These are phyloP conservation scores for Gymnogyps californianus DNA, from an alignment of 2,113 vertebrate species.

Conservation along the genomic window DNA sequence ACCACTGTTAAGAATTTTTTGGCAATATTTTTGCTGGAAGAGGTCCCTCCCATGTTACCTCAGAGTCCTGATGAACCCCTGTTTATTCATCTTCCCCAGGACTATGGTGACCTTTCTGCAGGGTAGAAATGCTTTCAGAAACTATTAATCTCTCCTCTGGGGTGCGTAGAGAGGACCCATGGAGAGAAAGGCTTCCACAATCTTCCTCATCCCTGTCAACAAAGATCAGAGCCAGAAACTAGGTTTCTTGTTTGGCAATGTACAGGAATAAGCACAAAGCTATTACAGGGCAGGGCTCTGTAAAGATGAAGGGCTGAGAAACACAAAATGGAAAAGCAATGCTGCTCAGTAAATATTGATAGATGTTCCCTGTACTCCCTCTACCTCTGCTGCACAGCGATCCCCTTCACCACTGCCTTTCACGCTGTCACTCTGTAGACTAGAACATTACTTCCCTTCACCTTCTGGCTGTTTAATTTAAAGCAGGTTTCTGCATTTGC, in stretches of 20 bases:
- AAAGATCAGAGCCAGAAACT: conserved; percentile 9
- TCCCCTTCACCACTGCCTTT: background rate
- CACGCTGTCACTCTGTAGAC: background rate
- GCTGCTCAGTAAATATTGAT: conserved; percentile 58
- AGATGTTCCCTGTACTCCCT: conserved; percentile 7
- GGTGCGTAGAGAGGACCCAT: background rate
- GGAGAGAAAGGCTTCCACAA: conserved; percentile 12
- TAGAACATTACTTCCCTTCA: background rate
- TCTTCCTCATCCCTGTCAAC: conserved; percentile 38
- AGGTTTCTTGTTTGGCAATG: background rate
- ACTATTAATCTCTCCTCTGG: conserved; percentile 17
- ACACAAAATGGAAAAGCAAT: conserved; percentile 22
- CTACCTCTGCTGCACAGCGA: background rate
- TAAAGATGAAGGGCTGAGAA: conserved; percentile 18
- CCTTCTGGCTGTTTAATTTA: conserved; percentile 13
- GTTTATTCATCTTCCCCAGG: background rate
- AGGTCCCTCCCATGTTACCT: background rate
- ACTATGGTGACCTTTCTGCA: conserved; percentile 34
- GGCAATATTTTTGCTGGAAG: conserved; percentile 8
- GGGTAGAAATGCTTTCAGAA: conserved; percentile 51
- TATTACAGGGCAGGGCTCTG: conserved; percentile 8
- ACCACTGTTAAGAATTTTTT: background rate
- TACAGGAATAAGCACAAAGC: conserved; percentile 13
- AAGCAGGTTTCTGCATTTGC: conserved; percentile 12
- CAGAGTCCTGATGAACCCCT: background rate